Evolutionary conservation across 1,140 invertebrate species (phyloP), one percentile per base, ranked within the genome.

Genomic region (Sinella curviseta): DNA sequence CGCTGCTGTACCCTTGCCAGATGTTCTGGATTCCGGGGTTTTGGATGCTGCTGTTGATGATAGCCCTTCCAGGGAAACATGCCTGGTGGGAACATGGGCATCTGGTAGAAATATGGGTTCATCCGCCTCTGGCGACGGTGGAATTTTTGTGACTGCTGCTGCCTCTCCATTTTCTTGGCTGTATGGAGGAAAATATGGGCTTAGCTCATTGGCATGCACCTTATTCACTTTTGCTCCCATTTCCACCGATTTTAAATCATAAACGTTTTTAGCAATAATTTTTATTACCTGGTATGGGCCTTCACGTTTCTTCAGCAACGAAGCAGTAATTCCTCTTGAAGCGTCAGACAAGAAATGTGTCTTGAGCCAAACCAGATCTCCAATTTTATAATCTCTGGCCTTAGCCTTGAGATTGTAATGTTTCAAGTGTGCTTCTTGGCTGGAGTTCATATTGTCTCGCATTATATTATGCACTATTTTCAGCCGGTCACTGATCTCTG

Each of bases 361-460:
- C 26, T 60, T 73, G 26, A 74, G 2, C 48, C 55, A 78, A 8
- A 80, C 79, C n/a, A 54, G 24, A 75, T 80, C 79, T 20, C 77
- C 77, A 2, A 78, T 33, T 30, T 39, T 28, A 73, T 39, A 80
- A 34, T 1, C 14, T 30, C 35, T 12, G 4, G 1, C 8, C 17
- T 24, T 74, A 1, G 35, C 33, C 34, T 74, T 78, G 28, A 2
- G 3, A 70, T 80, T 80, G 4, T 73, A 54, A 4, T 55, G 2
- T 39, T 2, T 28, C 54, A 80, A 30, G 2, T 20, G 14, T 30
- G 30, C n/a, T 20, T 30, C 67, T 33, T 78, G 67, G 34, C 3
- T 28, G 12, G 36, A 17, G 17, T 30, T 26, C 16, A 75, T 31
- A 20, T 80, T 57, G 1, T 28, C 54, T 8, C 31, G 1, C 0